Conservation (phyloP, 2,797 vertebrate species). For the Sebastiscus albofasciatus region DNA sequence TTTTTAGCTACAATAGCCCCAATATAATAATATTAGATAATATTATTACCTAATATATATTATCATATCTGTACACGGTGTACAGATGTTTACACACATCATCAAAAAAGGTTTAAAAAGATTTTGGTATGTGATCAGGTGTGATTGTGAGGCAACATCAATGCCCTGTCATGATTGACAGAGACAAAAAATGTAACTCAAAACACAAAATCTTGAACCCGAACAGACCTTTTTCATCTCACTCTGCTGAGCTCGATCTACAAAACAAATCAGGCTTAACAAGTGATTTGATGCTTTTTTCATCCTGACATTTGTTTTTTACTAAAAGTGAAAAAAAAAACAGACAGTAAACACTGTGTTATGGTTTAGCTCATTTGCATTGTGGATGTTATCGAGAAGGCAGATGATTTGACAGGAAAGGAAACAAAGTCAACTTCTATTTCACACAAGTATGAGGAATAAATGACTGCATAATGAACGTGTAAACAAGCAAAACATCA, state of each 20-base stretch:
- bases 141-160: background rate
- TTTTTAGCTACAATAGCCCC: no score
- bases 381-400: background rate
- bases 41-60: no score
- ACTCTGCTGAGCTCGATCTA: background rate
- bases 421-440: background rate
- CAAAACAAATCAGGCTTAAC: background rate
- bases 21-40: no score
- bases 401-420: background rate
- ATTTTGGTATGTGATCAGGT: background rate
- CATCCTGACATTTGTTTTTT: conserved; percentile 1
- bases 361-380: background rate
- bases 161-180: background rate
- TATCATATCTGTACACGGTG: no score
- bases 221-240: background rate
- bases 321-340: background rate
- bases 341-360: background rate
- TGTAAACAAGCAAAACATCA: background rate
- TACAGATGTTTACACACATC: no score
- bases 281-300: conserved; percentile 9
- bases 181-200: background rate
- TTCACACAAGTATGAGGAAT: background rate
- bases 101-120: background rate
- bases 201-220: background rate
- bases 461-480: background rate